Base-by-base conservation (phyloP, 2,888 invertebrate genomes). In the Achlya flavicornis region DNA sequence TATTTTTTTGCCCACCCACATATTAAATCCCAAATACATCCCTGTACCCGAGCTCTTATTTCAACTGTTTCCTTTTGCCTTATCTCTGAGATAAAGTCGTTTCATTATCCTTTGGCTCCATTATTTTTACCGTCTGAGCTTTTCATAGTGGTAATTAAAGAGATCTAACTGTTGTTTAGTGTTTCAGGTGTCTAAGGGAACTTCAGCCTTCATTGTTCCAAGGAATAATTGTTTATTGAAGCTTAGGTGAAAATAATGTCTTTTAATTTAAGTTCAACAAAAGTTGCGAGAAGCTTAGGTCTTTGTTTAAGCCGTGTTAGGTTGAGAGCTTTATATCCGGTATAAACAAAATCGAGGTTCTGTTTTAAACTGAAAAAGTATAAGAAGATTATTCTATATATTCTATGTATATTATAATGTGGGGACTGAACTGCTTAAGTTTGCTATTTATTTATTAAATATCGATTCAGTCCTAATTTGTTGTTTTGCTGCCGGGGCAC, bases 31-130 rank as follows among this genome's bases (percentile, higher is more conserved):
- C 48, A 16, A 62, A 61, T 65, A 16, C 35, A 35, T 53, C 41
- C 11, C 33, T 53, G 46, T 69, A 73, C 65, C 72, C 70, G 62
- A 71, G 66, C 78, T 78, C 74, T 73, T 75, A 76, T 80, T 73
- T 75, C 69, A 66, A 70, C 64, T 62, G 66, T 69, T 75, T 73
- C 72, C 74, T 78, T 75, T 76, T 64, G 68, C 74, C 75, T 81
- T 84, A 84, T 87, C 83, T 82, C 68, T 68, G 70, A 83, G 85
- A 87, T 88, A 87, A 85, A 86, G 84, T 77, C 80, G 76, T 87
- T 86, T 85, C 84, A 86, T 88, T 85, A 84, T 85, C 80, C 80
- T 83, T 83, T 83, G 82, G 81, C 80, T 82, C 80, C 76, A 81
- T 83, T 80, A 73, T 74, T 77, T 75, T 76, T 71, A 71, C 75